Evolutionary conservation across 2,113 vertebrate genomes (phyloP).

Genomic region (Campylomormyrus tamandua): DNA sequence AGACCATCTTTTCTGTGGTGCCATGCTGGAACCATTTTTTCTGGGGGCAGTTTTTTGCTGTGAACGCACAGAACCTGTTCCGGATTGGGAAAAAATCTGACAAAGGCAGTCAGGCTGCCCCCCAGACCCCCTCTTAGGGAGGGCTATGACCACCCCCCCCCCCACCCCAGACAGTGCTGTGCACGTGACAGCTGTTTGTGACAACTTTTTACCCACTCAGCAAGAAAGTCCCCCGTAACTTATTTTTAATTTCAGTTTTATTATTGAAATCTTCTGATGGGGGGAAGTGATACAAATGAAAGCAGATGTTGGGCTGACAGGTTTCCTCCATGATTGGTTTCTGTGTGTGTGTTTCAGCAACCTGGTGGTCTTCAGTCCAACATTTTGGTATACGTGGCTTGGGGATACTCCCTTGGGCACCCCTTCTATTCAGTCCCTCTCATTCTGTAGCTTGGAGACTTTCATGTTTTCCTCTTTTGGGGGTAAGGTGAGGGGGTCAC

Average conservation of each 20-base stretch:
- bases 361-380: constrained; percentile 33
- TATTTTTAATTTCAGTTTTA: constrained; percentile 60
- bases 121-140: neutral
- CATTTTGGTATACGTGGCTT: constrained; percentile 28
- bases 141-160: constrained; percentile 30
- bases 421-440: neutral
- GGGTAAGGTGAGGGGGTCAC: neutral
- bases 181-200: constrained; percentile 59
- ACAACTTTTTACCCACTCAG: constrained; percentile 59
- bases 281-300: constrained; percentile 34
- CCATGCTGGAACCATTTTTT: no score
- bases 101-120: neutral
- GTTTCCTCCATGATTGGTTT: neutral
- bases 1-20: no score
- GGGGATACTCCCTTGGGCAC: neutral
- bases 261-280: constrained; percentile 54
- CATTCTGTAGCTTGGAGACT: neutral
- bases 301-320: constrained; percentile 34
- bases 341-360: neutral
- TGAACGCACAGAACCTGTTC: no score
- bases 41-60: no score
- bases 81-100: neutral
- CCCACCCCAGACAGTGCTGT: constrained; percentile 32
- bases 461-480: neutral
- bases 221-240: constrained; percentile 63